Evolutionary conservation across 2,113 vertebrate species (phyloP).

Genomic region (Rafetus swinhoei): DNA sequence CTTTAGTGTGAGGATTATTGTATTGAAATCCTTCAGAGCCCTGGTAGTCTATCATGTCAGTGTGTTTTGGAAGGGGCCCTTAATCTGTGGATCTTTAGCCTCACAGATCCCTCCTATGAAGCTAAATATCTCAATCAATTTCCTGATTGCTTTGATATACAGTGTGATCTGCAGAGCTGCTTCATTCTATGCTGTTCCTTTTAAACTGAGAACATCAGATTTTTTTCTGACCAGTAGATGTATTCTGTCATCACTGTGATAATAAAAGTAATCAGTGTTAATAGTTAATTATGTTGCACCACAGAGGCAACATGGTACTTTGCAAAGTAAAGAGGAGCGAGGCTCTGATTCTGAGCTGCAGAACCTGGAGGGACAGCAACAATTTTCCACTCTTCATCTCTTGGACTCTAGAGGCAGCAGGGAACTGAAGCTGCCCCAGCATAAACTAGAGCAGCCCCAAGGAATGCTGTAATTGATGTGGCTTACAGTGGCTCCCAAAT

Average conservation of each 20-base stretch:
- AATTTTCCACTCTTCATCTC: fast-evolving
- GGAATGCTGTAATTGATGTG: not conserved
- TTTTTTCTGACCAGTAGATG: not conserved
- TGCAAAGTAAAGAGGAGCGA: not conserved
- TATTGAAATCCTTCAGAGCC: not conserved
- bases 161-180: not conserved
- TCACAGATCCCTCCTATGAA: not conserved
- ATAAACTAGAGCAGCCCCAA: not conserved
- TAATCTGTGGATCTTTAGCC: not conserved
- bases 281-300: not conserved
- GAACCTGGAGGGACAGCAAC: not conserved
- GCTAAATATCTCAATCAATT: not conserved
- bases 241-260: not conserved
- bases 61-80: not conserved
- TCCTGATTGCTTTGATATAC: not conserved
- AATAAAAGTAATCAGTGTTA: not conserved
- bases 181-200: not conserved
- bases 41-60: not conserved
- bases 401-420: fast-evolving
- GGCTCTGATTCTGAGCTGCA: not conserved
- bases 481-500: not conserved
- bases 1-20: not conserved
- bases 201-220: not conserved
- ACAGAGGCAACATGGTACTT: not conserved
- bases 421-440: not conserved